Evolutionary conservation across 1,140 invertebrate genomes (phyloP).

Genomic region (Leptinotarsa texana): DNA sequence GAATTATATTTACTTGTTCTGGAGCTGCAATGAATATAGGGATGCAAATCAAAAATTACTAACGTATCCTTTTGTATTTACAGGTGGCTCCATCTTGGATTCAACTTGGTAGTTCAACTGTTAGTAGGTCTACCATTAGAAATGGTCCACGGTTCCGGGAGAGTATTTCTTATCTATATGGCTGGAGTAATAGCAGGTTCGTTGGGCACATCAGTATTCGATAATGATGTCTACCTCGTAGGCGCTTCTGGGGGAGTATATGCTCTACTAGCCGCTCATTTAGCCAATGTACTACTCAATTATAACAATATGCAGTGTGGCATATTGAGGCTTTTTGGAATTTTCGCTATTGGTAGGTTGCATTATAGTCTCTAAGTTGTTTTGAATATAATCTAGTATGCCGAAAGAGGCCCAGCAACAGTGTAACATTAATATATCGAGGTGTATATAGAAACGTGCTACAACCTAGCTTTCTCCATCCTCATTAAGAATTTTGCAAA

Average conservation of each 20-base stretch:
- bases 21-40: no score
- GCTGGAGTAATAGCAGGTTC: slow-evolving; percentile 92
- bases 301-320: slow-evolving; percentile 97
- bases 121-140: slow-evolving; percentile 90
- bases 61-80: slow-evolving; percentile 47
- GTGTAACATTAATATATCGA: no score
- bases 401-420: no score
- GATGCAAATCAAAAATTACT: no score
- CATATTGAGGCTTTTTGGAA: slow-evolving; percentile 83
- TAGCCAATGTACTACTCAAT: slow-evolving; percentile 93
- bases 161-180: slow-evolving; percentile 90
- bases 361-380: no score
- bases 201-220: slow-evolving; percentile 91
- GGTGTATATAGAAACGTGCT: no score
- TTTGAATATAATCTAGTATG: no score
- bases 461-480: no score
- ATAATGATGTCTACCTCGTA: slow-evolving; percentile 89
- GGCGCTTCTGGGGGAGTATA: slow-evolving; percentile 95
- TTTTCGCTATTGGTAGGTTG: slow-evolving; percentile 86
- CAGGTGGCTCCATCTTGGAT: slow-evolving; percentile 92
- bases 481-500: no score
- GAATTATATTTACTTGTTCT: no score
- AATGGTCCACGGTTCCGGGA: slow-evolving; percentile 93
- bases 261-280: slow-evolving; percentile 89
- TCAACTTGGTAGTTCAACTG: slow-evolving; percentile 92